Base-by-base conservation (phyloP, 2,888 invertebrate species). In the Leptothorax acervorum region DNA sequence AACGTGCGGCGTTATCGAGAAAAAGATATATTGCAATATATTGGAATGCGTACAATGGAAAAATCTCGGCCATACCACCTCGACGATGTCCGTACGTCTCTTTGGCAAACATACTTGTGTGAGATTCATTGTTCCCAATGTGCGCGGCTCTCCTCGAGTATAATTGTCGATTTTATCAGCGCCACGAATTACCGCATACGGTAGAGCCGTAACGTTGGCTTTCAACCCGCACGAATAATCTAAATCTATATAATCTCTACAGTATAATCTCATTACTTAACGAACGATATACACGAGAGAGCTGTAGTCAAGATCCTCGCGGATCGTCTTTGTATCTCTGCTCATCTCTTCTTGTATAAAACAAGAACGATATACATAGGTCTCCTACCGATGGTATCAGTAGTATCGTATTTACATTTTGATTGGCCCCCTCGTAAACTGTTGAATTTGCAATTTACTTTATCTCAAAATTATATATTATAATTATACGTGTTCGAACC, bases 81-180 rank as follows among this genome's bases (percentile, higher is more conserved):
- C 45, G 85, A 85, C 71, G 82, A 88, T 84, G 85, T 76, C 82
- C 66, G 35, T 70, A 74, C 86, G 85, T 89, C 88, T 92, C 92
- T 92, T 92, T 92, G 92, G 92, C 92, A 92, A 92, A 89, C 86
- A 88, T 83, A 82, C 65, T 66, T 90, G 90, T 89, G 88, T 88
- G 85, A 68, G 66, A 88, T 87, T 88, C 57, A 71, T 70, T 57
- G 68, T 89, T 88, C 84, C 88, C 84, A 85, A 78, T 62, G 74
- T 51, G 48, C 53, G 53, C 51, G 62, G 60, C 75, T 82, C n/a
- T 31, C 60, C 66, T 86, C 79, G 82, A 82, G 78, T 60, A 57
- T 79, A 18, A 39, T 83, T 48, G 73, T 35, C 60, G 60, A 79
- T 45, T 81, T 79, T 55, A n/a, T 81, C 60, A 45, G 57, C 51